Evolutionary conservation across 2,797 vertebrate species (phyloP), one percentile per base, ranked within the genome.

Genomic region (Etheostoma perlongum): DNA sequence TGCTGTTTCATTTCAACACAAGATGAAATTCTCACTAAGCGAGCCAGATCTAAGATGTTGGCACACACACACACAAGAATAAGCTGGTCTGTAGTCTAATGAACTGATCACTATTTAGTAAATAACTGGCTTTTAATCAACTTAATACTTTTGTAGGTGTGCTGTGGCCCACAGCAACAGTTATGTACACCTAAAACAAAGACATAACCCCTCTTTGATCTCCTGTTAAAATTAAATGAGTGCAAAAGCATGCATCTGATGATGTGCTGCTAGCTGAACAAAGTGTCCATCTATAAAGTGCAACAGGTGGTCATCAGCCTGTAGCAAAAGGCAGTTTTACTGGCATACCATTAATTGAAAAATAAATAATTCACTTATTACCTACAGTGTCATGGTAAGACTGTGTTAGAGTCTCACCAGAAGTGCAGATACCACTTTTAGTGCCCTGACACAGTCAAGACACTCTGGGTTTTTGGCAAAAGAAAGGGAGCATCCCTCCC

Each of bases 1-100:
- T 46, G 21, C 47, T 42, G 36, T 71, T 74, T 74, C 42, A 61
- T 61, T 78, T 51, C 15, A 74, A 21, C n/a, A 47, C 27, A 46
- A 61, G 59, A 18, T 36, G 55, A 59, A 44, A 49, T 53, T 40
- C 53, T 44, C 21, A 1, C 6, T 60, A 7, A 72, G 40, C 7
- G 13, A 57, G 15, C 13, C 36, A 48, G 48, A 72, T 59, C 10
- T 64, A 4, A 71, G 40, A n/a, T 33, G 23, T 25, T 36, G 40
- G 30, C 21, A 14, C 23, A 11, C 7, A 25, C 7, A 25, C 25
- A 25, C 25, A 57, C 19, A 30, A 49, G 10, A 33, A 46, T 42
- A 5, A 47, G 10, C 13, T 30, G 10, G 1, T 48, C 23, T 33
- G 33, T 68, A 42, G 25, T 42, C 40, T 47, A 25, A 54, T 60